Conservation (phyloP, 2,888 invertebrate genomes). For the Dolichopus griseipennis region DNA sequence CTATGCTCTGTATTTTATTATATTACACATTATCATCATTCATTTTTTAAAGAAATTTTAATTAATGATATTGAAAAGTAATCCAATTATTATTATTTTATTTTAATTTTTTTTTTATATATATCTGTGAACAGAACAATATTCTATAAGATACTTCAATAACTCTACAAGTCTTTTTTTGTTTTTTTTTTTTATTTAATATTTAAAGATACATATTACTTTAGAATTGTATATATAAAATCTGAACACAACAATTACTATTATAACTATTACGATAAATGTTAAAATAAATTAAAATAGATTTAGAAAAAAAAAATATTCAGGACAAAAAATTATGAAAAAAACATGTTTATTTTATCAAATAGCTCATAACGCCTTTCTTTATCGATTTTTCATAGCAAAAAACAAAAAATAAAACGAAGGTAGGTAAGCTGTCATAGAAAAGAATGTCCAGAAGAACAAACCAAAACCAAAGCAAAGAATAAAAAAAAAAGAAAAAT, state of each 20-base stretch:
- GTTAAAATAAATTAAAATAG: not conserved
- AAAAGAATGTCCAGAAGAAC: too few relatives aligned
- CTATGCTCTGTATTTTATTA: too few relatives aligned
- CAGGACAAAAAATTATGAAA: not conserved
- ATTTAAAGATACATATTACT: not conserved
- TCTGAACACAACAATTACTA: slow-evolving; percentile 2
- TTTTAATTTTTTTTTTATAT: not conserved
- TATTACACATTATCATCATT: too few relatives aligned
- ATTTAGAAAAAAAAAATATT: not conserved
- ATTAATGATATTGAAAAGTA: not conserved
- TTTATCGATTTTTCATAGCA: not conserved
- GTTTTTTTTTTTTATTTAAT: not conserved
- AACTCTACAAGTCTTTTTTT: too few relatives aligned
- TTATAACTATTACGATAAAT: not conserved
- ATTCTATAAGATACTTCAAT: too few relatives aligned
- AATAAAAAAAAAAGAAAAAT: too few relatives aligned
- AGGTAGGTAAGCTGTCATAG: too few relatives aligned
- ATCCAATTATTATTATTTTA: slow-evolving; percentile 1
- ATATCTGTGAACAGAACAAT: too few relatives aligned
- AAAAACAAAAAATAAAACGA: too few relatives aligned
- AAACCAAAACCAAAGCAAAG: too few relatives aligned
- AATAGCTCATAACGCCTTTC: not conserved
- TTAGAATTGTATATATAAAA: not conserved
- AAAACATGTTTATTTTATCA: slow-evolving; percentile 5
- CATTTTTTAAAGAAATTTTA: not conserved